Evolutionary conservation across 2,797 vertebrate genomes (phyloP).

Genomic region (Falco naumanni): DNA sequence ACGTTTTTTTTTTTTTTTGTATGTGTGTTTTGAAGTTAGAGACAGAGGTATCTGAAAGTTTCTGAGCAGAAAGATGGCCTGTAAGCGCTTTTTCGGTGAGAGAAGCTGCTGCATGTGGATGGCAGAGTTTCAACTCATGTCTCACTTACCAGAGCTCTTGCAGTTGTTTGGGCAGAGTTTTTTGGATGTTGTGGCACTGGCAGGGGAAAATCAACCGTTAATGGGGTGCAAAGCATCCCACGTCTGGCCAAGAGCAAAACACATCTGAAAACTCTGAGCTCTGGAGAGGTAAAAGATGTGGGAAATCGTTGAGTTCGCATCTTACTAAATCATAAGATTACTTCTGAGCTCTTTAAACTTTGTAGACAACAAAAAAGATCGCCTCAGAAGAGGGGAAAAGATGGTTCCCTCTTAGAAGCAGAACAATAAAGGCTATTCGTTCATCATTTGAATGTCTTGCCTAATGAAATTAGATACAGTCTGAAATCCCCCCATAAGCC

Average conservation of each 20-base stretch:
- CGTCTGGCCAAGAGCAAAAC: background rate
- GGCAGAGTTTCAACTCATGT: background rate
- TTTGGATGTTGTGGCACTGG: background rate
- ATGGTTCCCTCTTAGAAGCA: background rate
- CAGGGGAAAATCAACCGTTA: background rate
- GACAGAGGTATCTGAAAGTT: background rate
- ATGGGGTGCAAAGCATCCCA: background rate
- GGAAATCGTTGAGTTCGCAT: background rate
- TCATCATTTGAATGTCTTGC: slow-evolving; percentile 51
- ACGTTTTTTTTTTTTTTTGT: background rate
- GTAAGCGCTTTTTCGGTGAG: background rate
- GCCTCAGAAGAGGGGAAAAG: background rate
- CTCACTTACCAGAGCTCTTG: background rate
- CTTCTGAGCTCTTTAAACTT: background rate
- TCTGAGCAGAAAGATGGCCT: background rate
- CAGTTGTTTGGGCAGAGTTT: background rate
- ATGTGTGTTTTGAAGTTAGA: background rate
- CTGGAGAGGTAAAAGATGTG: background rate
- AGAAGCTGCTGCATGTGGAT: rapidly evolving
- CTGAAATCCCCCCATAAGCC: background rate
- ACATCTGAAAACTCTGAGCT: background rate
- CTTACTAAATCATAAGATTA: background rate
- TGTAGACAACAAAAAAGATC: background rate
- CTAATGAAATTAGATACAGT: slow-evolving; percentile 64
- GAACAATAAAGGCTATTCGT: slow-evolving; percentile 47